Evolutionary conservation across 2,113 vertebrate genomes (phyloP), one percentile per base, ranked within the genome.

Genomic region (Phrynocephalus versicolor): DNA sequence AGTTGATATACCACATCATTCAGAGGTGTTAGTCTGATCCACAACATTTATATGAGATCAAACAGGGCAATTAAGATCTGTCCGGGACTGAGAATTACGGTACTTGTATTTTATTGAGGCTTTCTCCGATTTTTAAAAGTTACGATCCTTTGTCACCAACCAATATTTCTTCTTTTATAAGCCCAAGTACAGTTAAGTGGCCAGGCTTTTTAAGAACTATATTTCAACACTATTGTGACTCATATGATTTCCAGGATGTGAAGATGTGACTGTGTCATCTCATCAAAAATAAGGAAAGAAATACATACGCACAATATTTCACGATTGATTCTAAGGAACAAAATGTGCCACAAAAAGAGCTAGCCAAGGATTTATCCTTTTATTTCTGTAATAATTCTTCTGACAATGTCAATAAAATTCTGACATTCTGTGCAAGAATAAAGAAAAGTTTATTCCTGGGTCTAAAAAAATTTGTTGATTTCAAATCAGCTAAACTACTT

Each of bases 291-390:
- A 85, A 82, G 88, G 37, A 90, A 90, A 87, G 39, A 83, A 88
- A 65, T 73, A n/a, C 3, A 57, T 37, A 83, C 55, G 82, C 23
- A 87, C 19, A n/a, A 10, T 85, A 85, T 92, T 85, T 69, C 90
- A 88, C 82, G 85, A 91, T 58, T 15, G 39, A 21, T 82, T 90
- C 85, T 90, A 60, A 83, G 77, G 89, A 87, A 88, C 84, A 85
- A 86, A 19, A 87, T 89, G 69, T 37, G 88, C 79, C 39, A 85
- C 72, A 75, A 73, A 89, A 84, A 33, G 74, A 88, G 57, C 23
- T 72, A 90, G 84, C 69, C 90, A 92, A 89, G 84, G 85, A 87
- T 70, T 78, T 1, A 2, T 89, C 88, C 88, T 91, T 85, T 85
- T 86, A 18, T 85, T 93, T 77, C 80, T 62, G 70, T 21, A 90